These are phyloP conservation scores for Oscheius sp. DNA, from an alignment of 2,888 invertebrate genomes.

Conservation along the genomic window DNA sequence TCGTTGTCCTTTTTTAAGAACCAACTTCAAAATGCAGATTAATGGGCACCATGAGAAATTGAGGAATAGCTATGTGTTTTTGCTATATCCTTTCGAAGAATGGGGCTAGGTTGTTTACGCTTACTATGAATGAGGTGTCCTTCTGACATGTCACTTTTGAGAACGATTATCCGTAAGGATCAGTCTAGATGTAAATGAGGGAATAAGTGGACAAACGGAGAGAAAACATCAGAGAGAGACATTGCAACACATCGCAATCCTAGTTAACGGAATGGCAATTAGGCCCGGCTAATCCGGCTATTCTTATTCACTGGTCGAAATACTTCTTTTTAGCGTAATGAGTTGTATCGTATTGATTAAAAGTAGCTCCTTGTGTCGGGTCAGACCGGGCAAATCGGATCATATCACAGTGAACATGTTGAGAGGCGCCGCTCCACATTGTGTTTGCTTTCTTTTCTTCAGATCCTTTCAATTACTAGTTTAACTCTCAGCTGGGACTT, in stretches of 20 bases:
- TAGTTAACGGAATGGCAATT: slow-evolving; percentile 13
- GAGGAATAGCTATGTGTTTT: no score
- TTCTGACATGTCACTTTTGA: no score
- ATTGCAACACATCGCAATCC: neutral
- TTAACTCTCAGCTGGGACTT: neutral
- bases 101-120: no score
- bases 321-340: neutral
- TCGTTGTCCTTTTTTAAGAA: no score
- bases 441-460: slow-evolving; percentile 23
- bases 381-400: slow-evolving; percentile 29
- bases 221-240: neutral
- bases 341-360: neutral
- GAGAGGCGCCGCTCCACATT: slow-evolving; percentile 29
- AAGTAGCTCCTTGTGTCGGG: neutral
- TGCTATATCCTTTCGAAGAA: no score
- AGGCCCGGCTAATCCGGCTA: slow-evolving; percentile 1
- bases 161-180: no score
- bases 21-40: no score
- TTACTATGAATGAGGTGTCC: no score
- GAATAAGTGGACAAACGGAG: no score
- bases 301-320: neutral
- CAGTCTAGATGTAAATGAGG: no score
- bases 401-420: slow-evolving; percentile 30
- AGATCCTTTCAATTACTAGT: neutral
- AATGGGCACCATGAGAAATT: no score